A percentile compares a stretch with the other conserved stretches of the same genome.
These are phyloP conservation scores for Listrodromus nycthemerus DNA, from an alignment of 2,888 invertebrate species.

Conservation along the genomic window DNA sequence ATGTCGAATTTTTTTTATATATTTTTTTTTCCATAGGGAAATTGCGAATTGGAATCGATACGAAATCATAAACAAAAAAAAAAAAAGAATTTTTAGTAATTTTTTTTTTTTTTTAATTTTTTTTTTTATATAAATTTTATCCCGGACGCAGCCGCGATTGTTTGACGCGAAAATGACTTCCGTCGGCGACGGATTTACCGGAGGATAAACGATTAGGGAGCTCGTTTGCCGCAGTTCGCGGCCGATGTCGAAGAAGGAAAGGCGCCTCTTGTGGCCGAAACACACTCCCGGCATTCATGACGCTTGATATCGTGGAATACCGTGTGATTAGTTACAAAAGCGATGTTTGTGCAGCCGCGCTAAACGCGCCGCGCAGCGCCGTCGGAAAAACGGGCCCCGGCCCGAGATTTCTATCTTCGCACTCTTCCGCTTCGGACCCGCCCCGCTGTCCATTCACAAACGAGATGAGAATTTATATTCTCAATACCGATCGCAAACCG, in stretches of 20 bases:
- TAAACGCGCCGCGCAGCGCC: constrained; percentile 36
- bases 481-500: constrained; percentile 19
- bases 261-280: constrained; percentile 3
- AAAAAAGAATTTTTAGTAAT: too few species aligned
- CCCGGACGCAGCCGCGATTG: constrained; percentile 2
- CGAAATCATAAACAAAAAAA: too few species aligned
- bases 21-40: too few species aligned
- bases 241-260: constrained; percentile 12
- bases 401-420: constrained; percentile 40
- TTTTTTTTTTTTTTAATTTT: neutral
- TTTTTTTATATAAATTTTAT: neutral
- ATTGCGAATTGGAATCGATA: too few species aligned
- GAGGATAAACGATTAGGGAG: constrained; percentile 57
- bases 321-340: constrained; percentile 59
- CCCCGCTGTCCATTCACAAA: constrained; percentile 62
- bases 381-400: constrained; percentile 40
- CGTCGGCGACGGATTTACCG: constrained; percentile 16
- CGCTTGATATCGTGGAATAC: constrained; percentile 45
- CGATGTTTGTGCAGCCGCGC: constrained; percentile 52
- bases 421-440: constrained; percentile 21
- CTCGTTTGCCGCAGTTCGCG: neutral
- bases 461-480: constrained; percentile 28
- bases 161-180: constrained; percentile 51
- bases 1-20: too few species aligned
- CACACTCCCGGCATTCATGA: constrained; percentile 48